Evolutionary conservation across 2,113 vertebrate species (phyloP), one percentile per base, ranked within the genome.

Genomic region (Oophaga pumilio): DNA sequence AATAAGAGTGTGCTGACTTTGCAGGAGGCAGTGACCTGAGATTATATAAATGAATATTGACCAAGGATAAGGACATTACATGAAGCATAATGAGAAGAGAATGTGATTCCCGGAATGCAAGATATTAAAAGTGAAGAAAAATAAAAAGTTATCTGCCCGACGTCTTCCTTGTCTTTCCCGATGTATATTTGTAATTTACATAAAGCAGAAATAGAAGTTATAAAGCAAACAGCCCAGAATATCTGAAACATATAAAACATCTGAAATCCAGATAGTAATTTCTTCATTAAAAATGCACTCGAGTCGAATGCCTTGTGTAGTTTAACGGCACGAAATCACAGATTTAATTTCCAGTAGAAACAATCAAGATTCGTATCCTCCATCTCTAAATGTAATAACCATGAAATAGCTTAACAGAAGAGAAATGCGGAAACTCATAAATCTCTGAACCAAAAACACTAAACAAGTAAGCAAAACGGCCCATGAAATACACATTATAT

Each of bases 331-430:
- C 84, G 87, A 84, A 88, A 84, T 88, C 87, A 77, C 64, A 62
- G 87, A 88, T 88, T 88, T 88, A 88, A 88, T 88, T 88, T 88
- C 82, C 87, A 88, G 80, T 84, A 60, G 81, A 88, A 88, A 88
- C 87, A 88, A 88, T 88, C 80, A 88, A 76, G 80, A 83, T 88
- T 83, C 86, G 13, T 84, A 84, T 83, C 81, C 71, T 84, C 87
- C 81, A 77, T 88, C 87, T 84, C 87, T 88, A 77, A 88, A 88
- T 88, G 87, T 88, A 88, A 88, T 88, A 88, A 84, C 87, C 87
- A 82, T 88, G 87, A 88, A 88, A 88, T 88, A 88, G 87, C 87
- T 88, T 88, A 88, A 88, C 81, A 83, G 87, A 88, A 87, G 56
- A 64, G 79, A 87, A 88, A 88, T 77, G 69, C 59, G 76, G 80